Evolutionary conservation across 2,113 vertebrate species (phyloP), one percentile per base, ranked within the genome.

Genomic region (Oreochromis spilurus): DNA sequence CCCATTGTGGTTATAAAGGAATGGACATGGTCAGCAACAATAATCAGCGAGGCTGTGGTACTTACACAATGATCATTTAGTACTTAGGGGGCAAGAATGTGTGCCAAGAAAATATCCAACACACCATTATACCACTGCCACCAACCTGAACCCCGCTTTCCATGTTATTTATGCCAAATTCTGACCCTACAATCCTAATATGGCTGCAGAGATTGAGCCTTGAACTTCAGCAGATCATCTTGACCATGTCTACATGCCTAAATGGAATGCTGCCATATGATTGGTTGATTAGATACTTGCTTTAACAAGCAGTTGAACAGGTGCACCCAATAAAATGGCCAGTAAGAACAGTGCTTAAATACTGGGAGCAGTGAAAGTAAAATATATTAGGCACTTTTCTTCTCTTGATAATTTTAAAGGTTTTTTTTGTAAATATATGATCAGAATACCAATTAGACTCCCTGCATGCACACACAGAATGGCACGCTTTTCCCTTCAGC

Each of bases 401-500:
- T 79, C 34, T 67, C 54, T 21, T 52, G 1, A 65, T 29, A 4
- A 62, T 75, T 84, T 40, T 12, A 53, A 60, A 10, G 0, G 0
- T 0, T 1, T 21, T 52, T 82, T 26, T 60, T 80, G 79, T 5
- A 87, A 48, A 82, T 86, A 50, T 52, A 82, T 81, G 55, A 88
- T 65, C 77, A 26, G 91, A 89, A 91, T 90, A 90, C 40, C 13
- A 92, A 90, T 88, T 34, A 29, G 12, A 38, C 12, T 70, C 53
- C 14, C 10, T 85, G 78, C 52, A 26, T 9, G 62, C 82, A 45
- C 82, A 70, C 31, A 87, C 36, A 77, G 34, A 43, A 16, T 11
- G n/a, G 14, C 82, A 75, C 16, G 7, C 31, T 87, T 67, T 86
- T 45, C 84, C 87, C 86, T 34, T 40, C 82, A 91, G 89, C 90